These are phyloP conservation scores for Prietella phreatophila DNA, from an alignment of 2,113 vertebrate genomes.

Conservation along the genomic window DNA sequence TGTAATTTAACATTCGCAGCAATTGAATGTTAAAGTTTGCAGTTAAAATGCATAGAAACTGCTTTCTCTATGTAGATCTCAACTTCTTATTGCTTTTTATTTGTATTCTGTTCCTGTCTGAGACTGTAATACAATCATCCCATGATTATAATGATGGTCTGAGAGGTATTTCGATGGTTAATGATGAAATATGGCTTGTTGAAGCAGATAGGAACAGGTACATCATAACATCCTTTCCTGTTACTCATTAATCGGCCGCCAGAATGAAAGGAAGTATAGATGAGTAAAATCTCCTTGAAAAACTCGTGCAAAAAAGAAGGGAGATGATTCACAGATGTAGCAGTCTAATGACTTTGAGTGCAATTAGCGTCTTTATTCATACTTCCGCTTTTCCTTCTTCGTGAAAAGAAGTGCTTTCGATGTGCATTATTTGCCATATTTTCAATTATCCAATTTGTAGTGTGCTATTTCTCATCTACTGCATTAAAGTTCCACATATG, in stretches of 20 bases:
- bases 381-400: constrained; percentile 3
- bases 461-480: neutral
- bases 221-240: constrained; percentile 28
- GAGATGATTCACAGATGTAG: constrained; percentile 41
- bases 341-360: constrained; percentile 11
- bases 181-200: constrained; percentile 14
- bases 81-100: neutral
- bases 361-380: constrained; percentile 39
- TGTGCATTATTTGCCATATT: constrained; percentile 21
- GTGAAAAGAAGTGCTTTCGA: constrained; percentile 1
- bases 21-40: neutral
- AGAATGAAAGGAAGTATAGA: constrained; percentile 33
- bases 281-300: constrained; percentile 10
- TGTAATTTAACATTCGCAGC: neutral
- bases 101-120: neutral
- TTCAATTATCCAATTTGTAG: constrained; percentile 10
- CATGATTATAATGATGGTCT: constrained; percentile 4
- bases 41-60: neutral
- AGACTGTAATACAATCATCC: constrained; percentile 31
- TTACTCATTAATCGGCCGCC: constrained; percentile 17
- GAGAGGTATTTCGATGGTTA: constrained; percentile 15
- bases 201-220: constrained; percentile 21
- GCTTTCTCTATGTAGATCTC: neutral
- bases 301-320: neutral
- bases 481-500: neutral